Evolutionary conservation across 2,797 vertebrate genomes (phyloP).

Genomic region (Loris lydekkerianus): DNA sequence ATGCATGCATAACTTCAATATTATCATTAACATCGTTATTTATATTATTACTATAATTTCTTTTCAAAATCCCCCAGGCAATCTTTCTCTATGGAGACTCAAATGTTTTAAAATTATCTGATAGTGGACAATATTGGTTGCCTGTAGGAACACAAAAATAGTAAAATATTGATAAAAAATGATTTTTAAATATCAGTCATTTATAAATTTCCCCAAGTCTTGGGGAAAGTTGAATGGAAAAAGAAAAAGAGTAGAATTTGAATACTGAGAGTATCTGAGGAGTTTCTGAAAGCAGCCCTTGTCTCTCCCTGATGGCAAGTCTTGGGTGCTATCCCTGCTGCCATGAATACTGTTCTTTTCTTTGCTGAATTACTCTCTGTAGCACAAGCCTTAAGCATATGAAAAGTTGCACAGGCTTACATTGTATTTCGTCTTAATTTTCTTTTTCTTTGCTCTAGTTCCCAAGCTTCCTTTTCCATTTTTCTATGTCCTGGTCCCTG

Average conservation of each 20-base stretch:
- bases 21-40: background rate
- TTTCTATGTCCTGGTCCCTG: background rate
- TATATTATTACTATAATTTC: slow-evolving; percentile 25
- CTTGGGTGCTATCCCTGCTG: background rate
- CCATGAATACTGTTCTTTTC: slow-evolving; percentile 35
- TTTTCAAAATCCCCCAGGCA: slow-evolving; percentile 29
- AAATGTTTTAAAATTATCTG: slow-evolving; percentile 61
- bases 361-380: slow-evolving; percentile 33
- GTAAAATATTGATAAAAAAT: slow-evolving; percentile 52
- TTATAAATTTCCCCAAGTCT: background rate
- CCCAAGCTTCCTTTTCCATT: slow-evolving; percentile 22
- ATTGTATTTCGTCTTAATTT: slow-evolving; percentile 13
- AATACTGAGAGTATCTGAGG: slow-evolving; percentile 21
- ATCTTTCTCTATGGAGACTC: slow-evolving; percentile 39
- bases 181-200: background rate
- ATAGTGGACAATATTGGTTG: slow-evolving; percentile 26
- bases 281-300: slow-evolving; percentile 74
- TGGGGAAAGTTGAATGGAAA: slow-evolving; percentile 28
- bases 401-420: slow-evolving; percentile 18
- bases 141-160: background rate
- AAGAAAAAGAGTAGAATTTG: slow-evolving; percentile 10
- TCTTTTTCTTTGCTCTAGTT: slow-evolving; percentile 48
- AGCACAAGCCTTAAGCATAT: slow-evolving; percentile 11
- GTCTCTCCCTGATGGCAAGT: background rate
- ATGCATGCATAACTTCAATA: slow-evolving; percentile 14